Conservation (phyloP, 2,888 invertebrate genomes). For the Noctua fimbriata region DNA sequence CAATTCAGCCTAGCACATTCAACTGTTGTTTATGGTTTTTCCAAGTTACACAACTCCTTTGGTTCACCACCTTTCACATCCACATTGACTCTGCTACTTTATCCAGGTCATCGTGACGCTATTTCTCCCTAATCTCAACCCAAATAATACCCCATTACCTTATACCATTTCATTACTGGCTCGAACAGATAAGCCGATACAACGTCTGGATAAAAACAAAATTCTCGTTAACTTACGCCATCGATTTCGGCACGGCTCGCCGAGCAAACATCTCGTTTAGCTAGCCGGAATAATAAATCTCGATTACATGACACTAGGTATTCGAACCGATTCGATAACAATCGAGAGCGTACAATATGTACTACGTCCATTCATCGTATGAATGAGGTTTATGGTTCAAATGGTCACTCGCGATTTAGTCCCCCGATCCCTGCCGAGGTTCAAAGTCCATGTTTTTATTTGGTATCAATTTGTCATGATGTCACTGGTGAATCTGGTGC, state of each 20-base stretch:
- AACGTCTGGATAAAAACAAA: constrained; percentile 37
- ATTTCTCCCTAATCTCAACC: constrained; percentile 9
- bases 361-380: constrained; percentile 63
- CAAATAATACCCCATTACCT: neutral
- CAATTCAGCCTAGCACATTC: neutral
- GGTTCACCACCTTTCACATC: neutral
- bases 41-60: neutral
- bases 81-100: neutral
- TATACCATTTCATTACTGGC: constrained; percentile 8
- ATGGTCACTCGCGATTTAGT: constrained; percentile 49
- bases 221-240: constrained; percentile 28
- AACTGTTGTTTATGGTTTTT: neutral
- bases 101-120: neutral
- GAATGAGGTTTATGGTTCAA: constrained; percentile 61
- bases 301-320: constrained; percentile 40
- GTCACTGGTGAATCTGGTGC: constrained; percentile 73
- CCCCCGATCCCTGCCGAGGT: constrained; percentile 51
- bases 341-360: constrained; percentile 53
- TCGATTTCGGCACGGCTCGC: constrained; percentile 27
- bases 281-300: constrained; percentile 48
- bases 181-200: neutral
- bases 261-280: constrained; percentile 35
- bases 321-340: constrained; percentile 52
- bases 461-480: constrained; percentile 70
- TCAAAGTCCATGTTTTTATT: constrained; percentile 76